Evolutionary conservation across 1,140 invertebrate species (phyloP).

Genomic region (Physella acuta): DNA sequence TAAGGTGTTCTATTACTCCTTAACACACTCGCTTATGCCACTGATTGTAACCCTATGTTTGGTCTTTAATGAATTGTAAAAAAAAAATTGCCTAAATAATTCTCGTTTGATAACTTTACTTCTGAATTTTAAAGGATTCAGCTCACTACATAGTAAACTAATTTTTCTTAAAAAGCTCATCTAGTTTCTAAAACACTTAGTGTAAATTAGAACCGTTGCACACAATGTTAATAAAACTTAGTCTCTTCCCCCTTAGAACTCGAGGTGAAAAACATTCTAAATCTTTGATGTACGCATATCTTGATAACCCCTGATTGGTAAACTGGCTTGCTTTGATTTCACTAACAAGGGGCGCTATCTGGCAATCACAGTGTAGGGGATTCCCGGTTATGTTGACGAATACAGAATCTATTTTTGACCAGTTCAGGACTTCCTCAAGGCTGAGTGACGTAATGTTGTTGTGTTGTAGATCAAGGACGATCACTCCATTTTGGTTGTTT

Average conservation of each 20-base stretch:
- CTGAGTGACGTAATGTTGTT: neutral
- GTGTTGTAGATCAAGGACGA: neutral
- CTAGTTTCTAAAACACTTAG: too few species aligned
- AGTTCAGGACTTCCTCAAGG: neutral
- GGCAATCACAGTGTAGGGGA: neutral
- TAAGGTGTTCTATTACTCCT: too few species aligned
- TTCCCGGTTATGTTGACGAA: neutral
- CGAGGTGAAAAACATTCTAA: neutral
- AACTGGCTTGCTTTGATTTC: neutral
- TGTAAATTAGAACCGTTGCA: too few species aligned
- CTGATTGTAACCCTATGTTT: too few species aligned
- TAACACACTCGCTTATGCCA: too few species aligned
- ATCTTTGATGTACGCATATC: neutral
- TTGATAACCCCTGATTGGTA: neutral
- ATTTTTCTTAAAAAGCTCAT: too few species aligned
- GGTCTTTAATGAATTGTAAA: too few species aligned
- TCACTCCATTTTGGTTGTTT: neutral
- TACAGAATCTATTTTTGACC: neutral
- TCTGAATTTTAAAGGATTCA: too few species aligned
- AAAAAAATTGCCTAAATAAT: too few species aligned
- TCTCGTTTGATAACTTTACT: too few species aligned
- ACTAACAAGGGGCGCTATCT: neutral
- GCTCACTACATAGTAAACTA: too few species aligned
- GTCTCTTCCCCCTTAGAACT: neutral
- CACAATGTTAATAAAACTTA: neutral